phyloP scores from a whole-genome alignment of 2,888 invertebrate species.

The Notodonta ziczac region DNA sequence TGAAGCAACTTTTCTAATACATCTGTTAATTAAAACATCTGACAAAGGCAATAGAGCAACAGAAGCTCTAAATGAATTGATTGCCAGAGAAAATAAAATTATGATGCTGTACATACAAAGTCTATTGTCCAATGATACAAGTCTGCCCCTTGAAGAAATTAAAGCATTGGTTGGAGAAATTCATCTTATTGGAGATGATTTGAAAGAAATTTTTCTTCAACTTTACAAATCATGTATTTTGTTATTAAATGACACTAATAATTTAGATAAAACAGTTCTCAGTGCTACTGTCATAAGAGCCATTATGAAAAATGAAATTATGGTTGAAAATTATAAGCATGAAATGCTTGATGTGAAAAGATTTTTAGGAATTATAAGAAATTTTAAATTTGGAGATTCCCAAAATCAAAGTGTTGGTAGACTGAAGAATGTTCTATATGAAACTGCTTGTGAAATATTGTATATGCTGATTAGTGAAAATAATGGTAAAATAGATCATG shows the following conservation, averaged over 20 bases:
- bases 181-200: slow-evolving; percentile 31
- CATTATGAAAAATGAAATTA: slow-evolving; percentile 41
- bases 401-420: slow-evolving; percentile 59
- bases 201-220: slow-evolving; percentile 46
- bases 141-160: slow-evolving; percentile 48
- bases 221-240: slow-evolving; percentile 55
- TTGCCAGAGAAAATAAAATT: slow-evolving; percentile 46
- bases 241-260: slow-evolving; percentile 50
- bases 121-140: slow-evolving; percentile 51
- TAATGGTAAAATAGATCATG: slow-evolving; percentile 18
- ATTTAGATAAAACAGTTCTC: slow-evolving; percentile 55
- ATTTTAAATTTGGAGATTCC: slow-evolving; percentile 39
- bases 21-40: slow-evolving; percentile 48
- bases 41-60: slow-evolving; percentile 18
- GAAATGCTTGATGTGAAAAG: slow-evolving; percentile 53
- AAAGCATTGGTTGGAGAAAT: slow-evolving; percentile 43
- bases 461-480: slow-evolving; percentile 42
- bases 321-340: slow-evolving; percentile 43
- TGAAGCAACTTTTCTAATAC: slow-evolving; percentile 55
- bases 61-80: slow-evolving; percentile 33
- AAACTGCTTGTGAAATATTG: slow-evolving; percentile 64
- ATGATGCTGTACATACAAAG: slow-evolving; percentile 54
- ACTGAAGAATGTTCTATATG: slow-evolving; percentile 63
- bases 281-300: slow-evolving; percentile 54
- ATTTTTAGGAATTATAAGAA: slow-evolving; percentile 44